A percentile compares a stretch with the other conserved stretches of the same genome.
These are phyloP conservation scores for Pterocles gutturalis DNA, from an alignment of 2,113 vertebrate species.

Conservation along the genomic window DNA sequence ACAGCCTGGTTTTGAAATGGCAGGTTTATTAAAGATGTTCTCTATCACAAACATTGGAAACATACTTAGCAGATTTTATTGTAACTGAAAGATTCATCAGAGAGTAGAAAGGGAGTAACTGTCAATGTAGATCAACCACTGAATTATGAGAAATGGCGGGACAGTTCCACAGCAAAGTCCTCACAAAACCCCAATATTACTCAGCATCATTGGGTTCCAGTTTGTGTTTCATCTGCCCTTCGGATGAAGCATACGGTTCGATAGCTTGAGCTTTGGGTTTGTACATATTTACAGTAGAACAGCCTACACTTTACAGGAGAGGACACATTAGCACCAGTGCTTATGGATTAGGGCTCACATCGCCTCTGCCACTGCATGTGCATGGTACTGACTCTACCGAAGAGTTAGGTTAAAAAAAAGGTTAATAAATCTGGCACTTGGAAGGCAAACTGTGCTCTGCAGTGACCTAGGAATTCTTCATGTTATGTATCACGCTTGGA, in stretches of 20 bases:
- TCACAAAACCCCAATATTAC: neutral
- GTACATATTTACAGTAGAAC: constrained; percentile 32
- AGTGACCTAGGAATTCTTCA: constrained; percentile 9
- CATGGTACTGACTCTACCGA: neutral
- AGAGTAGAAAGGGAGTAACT: neutral
- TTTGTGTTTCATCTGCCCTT: neutral
- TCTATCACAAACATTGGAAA: constrained; percentile 60
- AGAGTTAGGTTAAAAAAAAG: constrained; percentile 43
- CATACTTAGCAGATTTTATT: constrained; percentile 32
- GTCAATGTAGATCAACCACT: neutral
- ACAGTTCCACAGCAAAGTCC: neutral
- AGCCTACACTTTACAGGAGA: constrained; percentile 13
- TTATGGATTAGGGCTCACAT: neutral
- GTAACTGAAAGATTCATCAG: constrained; percentile 25
- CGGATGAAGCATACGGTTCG: neutral
- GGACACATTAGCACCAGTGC: constrained; percentile 68
- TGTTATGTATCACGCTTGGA: neutral
- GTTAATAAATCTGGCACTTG: constrained; percentile 67
- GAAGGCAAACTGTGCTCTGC: constrained; percentile 64
- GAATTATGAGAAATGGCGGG: neutral
- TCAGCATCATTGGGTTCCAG: neutral
- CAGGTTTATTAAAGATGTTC: constrained; percentile 71
- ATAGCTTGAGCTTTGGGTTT: neutral
- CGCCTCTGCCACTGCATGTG: neutral
- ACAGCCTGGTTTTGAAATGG: constrained; percentile 23